Evolutionary conservation across 2,888 invertebrate species (phyloP).

Genomic region (Agrenia bidenticulata): DNA sequence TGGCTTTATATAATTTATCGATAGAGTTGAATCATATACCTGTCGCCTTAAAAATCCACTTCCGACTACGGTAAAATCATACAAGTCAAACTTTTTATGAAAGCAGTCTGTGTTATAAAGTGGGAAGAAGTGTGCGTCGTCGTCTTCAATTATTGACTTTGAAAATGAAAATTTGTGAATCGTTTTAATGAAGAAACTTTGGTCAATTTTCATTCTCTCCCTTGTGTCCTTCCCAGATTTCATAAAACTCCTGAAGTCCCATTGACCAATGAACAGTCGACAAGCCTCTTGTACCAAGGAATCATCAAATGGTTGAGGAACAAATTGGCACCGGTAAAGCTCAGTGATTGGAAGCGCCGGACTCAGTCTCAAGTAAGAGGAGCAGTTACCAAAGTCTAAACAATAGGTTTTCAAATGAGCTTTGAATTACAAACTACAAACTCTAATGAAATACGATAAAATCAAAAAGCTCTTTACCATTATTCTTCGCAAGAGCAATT

Average conservation of each 20-base stretch:
- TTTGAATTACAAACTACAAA: background rate
- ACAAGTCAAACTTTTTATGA: conserved; percentile 33
- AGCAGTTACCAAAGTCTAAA: conserved; percentile 15
- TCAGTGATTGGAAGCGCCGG: conserved; percentile 23
- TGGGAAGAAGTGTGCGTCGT: conserved; percentile 14
- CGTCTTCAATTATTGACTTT: background rate
- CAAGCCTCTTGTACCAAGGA: conserved; percentile 29
- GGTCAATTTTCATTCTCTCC: background rate
- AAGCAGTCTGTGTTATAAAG: conserved; percentile 22
- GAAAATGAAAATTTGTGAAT: conserved; percentile 33
- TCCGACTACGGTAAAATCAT: conserved; percentile 47
- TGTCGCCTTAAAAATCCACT: conserved; percentile 50
- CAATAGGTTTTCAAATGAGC: no score
- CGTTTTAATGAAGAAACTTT: conserved; percentile 29
- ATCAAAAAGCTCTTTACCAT: conserved; percentile 18
- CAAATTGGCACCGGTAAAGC: conserved; percentile 32
- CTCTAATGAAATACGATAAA: background rate
- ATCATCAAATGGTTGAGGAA: conserved; percentile 38
- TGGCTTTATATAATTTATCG: background rate
- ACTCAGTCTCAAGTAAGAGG: conserved; percentile 4
- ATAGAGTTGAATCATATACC: conserved; percentile 33
- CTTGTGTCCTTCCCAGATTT: conserved; percentile 22
- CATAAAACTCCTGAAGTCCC: conserved; percentile 40
- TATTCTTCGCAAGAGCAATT: conserved; percentile 36
- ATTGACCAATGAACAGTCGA: conserved; percentile 41